Evolutionary conservation across 1,140 invertebrate species (phyloP).

Genomic region (Leptoteleia sp.): DNA sequence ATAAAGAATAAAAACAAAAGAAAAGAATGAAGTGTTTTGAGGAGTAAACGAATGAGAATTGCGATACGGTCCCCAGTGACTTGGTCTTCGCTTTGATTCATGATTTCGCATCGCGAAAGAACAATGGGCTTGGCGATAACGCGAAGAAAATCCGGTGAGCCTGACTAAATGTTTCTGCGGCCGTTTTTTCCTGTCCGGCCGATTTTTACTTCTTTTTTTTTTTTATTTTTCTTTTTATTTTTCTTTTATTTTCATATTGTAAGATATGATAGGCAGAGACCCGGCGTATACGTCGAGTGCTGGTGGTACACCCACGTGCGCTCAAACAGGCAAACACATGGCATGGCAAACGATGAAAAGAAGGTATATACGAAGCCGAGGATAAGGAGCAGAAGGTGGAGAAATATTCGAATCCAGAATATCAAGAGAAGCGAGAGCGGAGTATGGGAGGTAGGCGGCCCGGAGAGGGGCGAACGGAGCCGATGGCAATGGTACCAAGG

Average conservation of each 20-base stretch:
- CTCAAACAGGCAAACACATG: constrained; percentile 67
- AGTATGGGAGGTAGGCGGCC: constrained; percentile 54
- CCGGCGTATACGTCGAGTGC: constrained; percentile 51
- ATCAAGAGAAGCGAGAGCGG: constrained; percentile 58
- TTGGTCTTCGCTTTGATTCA: constrained; percentile 44
- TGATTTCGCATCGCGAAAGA: constrained; percentile 53
- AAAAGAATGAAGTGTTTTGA: too few species aligned
- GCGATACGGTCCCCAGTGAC: too few species aligned
- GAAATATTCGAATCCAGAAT: constrained; percentile 66
- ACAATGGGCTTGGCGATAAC: constrained; percentile 56
- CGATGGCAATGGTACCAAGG: constrained; percentile 79
- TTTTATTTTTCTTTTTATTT: too few species aligned
- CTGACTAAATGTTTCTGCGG: constrained; percentile 48
- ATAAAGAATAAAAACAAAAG: too few species aligned
- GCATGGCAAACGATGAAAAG: constrained; percentile 59
- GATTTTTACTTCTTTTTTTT: too few species aligned
- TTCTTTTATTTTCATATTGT: constrained; percentile 33
- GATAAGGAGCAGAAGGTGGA: constrained; percentile 64
- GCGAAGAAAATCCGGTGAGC: constrained; percentile 48
- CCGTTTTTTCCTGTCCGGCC: constrained; percentile 26
- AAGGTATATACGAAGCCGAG: constrained; percentile 58
- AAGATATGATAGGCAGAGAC: constrained; percentile 59
- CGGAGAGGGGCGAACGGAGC: constrained; percentile 67
- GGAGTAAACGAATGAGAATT: too few species aligned
- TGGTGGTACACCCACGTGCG: constrained; percentile 74